Evolutionary conservation across 2,113 vertebrate species (phyloP), one percentile per base, ranked within the genome.

Genomic region (Muntiacus muntjak): DNA sequence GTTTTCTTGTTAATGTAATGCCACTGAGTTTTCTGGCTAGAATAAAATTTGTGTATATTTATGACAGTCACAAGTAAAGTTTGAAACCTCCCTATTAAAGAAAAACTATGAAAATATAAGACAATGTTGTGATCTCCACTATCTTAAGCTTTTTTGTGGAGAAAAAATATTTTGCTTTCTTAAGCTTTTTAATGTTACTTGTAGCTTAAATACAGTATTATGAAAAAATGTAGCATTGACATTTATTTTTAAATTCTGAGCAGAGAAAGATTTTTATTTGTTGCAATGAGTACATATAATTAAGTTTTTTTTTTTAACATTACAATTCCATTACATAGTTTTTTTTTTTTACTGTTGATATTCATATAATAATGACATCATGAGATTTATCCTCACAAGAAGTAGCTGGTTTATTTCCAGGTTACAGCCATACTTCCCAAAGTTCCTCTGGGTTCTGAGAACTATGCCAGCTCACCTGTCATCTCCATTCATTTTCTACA

Each of bases 401-500:
- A 99, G 99, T 99, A 99, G 99, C 99, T 99, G 99, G 87, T 98
- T 99, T 99, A 97, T 99, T 99, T 99, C 97, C 97, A 99, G 99
- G 98, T 99, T 98, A 98, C 97, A 98, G 96, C 99, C 98, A 95
- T 98, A 98, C 98, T 98, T 99, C 98, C 99, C 99, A 99, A 99
- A 99, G 98, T 98, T 98, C 98, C 98, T 98, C 98, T 99, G 99
- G 98, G 99, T 98, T 99, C 99, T 99, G 99, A 99, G 97, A 99
- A 99, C 98, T 98, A 98, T 99, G 99, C 99, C 99, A 99, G 99
- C 99, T 99, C 99, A 99, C 99, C 99, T 99, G 99, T 99, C 99
- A 99, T 99, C 99, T 99, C 99, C 99, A 98, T 99, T 99, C 99
- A 99, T 99, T 99, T 99, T 99, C 99, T 99, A 99, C 99, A 99